Conservation (phyloP, 2,113 vertebrate genomes). For the Etia nguti region DNA sequence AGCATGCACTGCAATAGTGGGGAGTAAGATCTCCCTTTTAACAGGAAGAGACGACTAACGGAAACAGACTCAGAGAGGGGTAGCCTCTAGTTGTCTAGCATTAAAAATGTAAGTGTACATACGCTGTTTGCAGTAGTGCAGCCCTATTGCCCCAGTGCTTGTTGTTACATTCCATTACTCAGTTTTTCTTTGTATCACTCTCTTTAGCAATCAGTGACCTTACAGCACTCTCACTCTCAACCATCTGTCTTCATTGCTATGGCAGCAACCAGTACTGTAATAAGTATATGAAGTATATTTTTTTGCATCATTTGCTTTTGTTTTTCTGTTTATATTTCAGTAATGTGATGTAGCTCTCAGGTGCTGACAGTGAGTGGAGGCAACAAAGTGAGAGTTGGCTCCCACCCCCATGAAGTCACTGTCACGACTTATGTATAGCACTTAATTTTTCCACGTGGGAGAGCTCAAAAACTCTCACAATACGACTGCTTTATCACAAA, state of each 20-base stretch:
- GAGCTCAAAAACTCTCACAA: neutral
- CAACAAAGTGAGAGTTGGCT: neutral
- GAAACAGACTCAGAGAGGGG: neutral
- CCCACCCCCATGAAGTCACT: neutral
- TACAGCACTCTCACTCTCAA: neutral
- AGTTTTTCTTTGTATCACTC: neutral
- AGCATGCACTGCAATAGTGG: neutral
- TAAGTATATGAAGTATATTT: neutral
- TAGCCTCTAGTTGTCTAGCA: neutral
- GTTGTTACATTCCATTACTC: neutral
- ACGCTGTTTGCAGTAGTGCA: neutral
- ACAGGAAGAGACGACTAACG: no score
- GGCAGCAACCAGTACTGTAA: neutral
- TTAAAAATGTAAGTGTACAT: neutral
- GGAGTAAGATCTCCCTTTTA: neutral
- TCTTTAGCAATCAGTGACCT: neutral
- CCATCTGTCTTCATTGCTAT: neutral
- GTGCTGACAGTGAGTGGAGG: slow-evolving; percentile 1
- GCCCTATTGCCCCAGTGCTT: neutral
- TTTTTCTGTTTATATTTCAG: neutral
- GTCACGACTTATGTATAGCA: neutral
- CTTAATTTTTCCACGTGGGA: neutral
- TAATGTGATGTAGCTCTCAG: neutral
- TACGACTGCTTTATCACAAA: neutral
- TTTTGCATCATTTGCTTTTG: neutral